These are phyloP conservation scores for Ctenodactylus gundi DNA, from an alignment of 2,113 vertebrate genomes.

Conservation along the genomic window DNA sequence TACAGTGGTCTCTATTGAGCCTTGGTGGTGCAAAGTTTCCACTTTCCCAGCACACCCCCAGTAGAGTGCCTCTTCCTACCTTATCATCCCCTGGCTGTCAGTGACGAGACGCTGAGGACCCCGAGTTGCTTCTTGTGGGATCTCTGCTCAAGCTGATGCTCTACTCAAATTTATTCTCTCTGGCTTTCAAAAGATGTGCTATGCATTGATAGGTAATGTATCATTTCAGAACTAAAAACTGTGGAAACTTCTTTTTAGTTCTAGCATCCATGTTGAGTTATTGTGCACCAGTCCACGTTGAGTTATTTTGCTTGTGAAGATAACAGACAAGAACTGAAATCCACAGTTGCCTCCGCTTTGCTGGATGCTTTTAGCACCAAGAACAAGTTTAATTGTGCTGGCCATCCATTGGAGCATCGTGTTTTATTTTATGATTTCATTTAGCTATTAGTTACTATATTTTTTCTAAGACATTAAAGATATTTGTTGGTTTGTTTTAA, in stretches of 20 bases:
- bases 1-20: background rate
- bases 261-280: background rate
- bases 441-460: slow-evolving; percentile 37
- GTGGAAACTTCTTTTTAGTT: background rate
- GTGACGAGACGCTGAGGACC: background rate
- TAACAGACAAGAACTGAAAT: background rate
- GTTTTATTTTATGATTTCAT: slow-evolving; percentile 27
- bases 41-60: background rate
- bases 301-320: background rate
- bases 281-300: background rate
- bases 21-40: slow-evolving; percentile 4
- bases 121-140: background rate
- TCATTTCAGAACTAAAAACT: background rate
- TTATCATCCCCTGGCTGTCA: background rate
- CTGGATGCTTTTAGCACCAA: background rate
- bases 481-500: background rate
- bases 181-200: background rate
- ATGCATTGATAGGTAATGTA: background rate
- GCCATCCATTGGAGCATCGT: background rate
- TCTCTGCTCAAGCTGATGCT: background rate
- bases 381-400: slow-evolving; percentile 33
- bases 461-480: slow-evolving; percentile 1
- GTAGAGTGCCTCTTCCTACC: background rate
- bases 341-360: background rate
- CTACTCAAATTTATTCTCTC: slow-evolving; percentile 1